Conservation (phyloP, 1,140 invertebrate species). For the Cydia fagiglandana region DNA sequence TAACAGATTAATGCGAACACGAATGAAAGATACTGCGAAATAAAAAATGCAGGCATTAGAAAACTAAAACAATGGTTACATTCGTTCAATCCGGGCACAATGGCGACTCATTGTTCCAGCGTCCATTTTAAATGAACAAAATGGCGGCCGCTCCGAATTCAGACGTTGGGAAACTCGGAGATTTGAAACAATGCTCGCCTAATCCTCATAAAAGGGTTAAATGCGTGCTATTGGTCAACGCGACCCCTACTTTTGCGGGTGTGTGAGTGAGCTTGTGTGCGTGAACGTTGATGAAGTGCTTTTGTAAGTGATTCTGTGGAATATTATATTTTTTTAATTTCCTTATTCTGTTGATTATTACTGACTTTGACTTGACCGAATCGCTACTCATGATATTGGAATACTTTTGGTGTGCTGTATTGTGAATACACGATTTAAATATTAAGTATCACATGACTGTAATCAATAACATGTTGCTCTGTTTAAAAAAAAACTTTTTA, state of each 20-base stretch:
- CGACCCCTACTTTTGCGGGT: slow-evolving; percentile 47
- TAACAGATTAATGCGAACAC: slow-evolving; percentile 14
- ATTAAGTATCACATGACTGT: background rate
- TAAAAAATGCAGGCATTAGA: slow-evolving; percentile 47
- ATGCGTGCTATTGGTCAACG: slow-evolving; percentile 75
- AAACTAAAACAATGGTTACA: slow-evolving; percentile 70
- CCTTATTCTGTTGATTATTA: background rate
- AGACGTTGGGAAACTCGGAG: slow-evolving; percentile 53
- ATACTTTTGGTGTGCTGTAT: too few relatives aligned
- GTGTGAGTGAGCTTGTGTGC: slow-evolving; percentile 38
- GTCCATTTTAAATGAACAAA: slow-evolving; percentile 79
- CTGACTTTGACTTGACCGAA: background rate
- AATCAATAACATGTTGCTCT: too few relatives aligned
- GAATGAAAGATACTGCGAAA: slow-evolving; percentile 19
- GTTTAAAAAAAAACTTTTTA: too few relatives aligned
- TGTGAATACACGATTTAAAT: background rate
- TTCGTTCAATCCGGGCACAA: slow-evolving; percentile 66
- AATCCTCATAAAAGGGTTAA: slow-evolving; percentile 73
- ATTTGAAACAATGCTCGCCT: slow-evolving; percentile 74
- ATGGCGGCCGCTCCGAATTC: slow-evolving; percentile 73
- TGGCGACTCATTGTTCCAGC: slow-evolving; percentile 71
- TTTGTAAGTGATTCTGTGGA: slow-evolving; percentile 18
- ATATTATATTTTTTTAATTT: background rate
- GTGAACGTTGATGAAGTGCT: slow-evolving; percentile 28
- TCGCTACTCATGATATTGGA: background rate